Conservation (phyloP, 23 tunicate genomes). For the Ciona savignyi region DNA sequence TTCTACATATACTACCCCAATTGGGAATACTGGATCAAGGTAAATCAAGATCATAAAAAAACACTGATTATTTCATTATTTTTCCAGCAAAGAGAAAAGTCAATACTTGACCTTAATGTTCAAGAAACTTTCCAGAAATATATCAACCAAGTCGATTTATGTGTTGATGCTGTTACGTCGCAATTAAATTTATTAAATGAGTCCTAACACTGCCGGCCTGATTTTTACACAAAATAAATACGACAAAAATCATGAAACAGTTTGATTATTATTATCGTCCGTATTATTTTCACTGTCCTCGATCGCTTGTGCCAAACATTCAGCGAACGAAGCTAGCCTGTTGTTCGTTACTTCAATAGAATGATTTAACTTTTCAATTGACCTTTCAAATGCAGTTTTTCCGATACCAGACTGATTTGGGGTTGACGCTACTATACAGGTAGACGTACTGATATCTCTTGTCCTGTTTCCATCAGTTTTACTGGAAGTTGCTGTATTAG, state of each 20-base stretch:
- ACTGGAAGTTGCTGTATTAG: neutral
- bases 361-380: conserved; percentile 10
- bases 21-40: no score
- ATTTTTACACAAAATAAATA: no score
- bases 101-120: conserved; percentile 1
- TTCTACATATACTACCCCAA: no score
- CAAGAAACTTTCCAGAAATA: conserved; percentile 21
- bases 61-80: no score
- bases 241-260: no score
- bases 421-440: no score
- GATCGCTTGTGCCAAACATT: conserved; percentile 22
- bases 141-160: neutral
- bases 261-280: neutral
- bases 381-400: no score
- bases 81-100: conserved; percentile 39
- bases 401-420: no score
- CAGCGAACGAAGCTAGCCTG: conserved; percentile 14
- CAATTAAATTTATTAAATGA: no score
- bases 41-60: no score
- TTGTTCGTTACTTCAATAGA: conserved; percentile 23
- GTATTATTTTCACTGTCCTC: neutral
- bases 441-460: neutral
- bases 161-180: no score
- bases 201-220: no score
- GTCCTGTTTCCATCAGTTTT: neutral